Evolutionary conservation across 2,797 vertebrate species (phyloP), one percentile per base, ranked within the genome.

Genomic region (Cynodonichthys magdalenae): DNA sequence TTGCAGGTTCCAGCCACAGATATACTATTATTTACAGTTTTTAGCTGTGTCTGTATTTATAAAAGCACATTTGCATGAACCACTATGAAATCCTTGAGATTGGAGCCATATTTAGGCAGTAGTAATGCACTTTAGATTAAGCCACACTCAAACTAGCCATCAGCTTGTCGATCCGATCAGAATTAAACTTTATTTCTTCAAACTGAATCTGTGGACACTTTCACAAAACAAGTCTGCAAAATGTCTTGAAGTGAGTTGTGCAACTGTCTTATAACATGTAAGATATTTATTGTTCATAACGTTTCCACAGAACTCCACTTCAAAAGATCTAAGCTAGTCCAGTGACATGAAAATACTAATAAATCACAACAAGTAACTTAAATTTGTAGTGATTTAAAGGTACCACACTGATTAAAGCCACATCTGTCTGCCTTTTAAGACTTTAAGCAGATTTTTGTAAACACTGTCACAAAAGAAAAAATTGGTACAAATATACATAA

Each of bases 391-490:
- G 0, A 73, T 53, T 3, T 34, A n/a, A 6, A 59, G 1, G 5
- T 11, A 12, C 44, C 29, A 36, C 18, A 17, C n/a, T 53, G 15
- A 69, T 59, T 64, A 18, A 69, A 60, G 17, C 57, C 24, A 57
- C 29, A 17, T 4, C 15, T 54, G 15, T 50, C 39, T 55, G 17
- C 46, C 39, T 47, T 46, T 53, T 42, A 29, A 50, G 51, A 27
- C 19, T 70, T 60, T 19, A 29, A 41, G 55, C 4, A 11, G 14
- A 5, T 29, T 49, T 64, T 53, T 48, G 7, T 54, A 56, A 55
- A 53, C 10, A 41, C 45, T 55, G 42, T 48, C 49, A 58, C 5
- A 53, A 57, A 0, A 15, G 49, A 1, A 59, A 44, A 47, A 9
- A 53, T 42, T 29, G 15, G 59, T 31, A 24, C 24, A 57, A 49